A percentile compares a stretch with the other conserved stretches of the same genome.
phyloP scores from a whole-genome alignment of 2,888 invertebrate species.

The Rhingia rostrata region DNA sequence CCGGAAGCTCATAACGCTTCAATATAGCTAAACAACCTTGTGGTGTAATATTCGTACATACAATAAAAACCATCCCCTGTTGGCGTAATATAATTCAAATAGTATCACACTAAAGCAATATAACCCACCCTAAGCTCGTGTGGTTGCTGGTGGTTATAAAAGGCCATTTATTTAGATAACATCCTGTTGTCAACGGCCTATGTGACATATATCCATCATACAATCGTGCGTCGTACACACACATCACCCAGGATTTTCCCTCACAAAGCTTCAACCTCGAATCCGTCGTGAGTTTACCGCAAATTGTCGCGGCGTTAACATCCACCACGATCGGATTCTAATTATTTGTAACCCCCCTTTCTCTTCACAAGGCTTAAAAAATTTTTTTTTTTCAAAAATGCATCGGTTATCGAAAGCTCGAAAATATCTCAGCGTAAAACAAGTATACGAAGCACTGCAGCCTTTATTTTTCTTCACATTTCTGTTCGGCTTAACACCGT shows the following conservation, averaged over 20 bases:
- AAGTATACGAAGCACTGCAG: constrained; percentile 80
- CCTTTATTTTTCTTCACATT: constrained; percentile 80
- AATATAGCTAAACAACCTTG: constrained; percentile 3
- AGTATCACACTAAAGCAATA: constrained; percentile 29
- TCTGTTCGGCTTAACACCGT: constrained; percentile 80
- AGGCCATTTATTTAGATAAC: constrained; percentile 42
- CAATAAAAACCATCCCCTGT: background rate
- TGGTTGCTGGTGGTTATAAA: constrained; percentile 16
- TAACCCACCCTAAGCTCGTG: background rate
- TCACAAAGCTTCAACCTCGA: background rate
- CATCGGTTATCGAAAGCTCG: constrained; percentile 75
- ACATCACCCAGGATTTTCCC: constrained; percentile 21
- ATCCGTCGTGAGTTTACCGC: constrained; percentile 39
- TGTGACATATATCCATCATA: constrained; percentile 26
- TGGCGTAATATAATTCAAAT: constrained; percentile 18
- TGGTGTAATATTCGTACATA: background rate
- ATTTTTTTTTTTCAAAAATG: constrained; percentile 6
- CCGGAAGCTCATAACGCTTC: too few relatives aligned
- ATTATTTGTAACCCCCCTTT: background rate
- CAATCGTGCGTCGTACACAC: background rate
- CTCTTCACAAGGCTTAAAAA: background rate
- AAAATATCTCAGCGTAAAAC: constrained; percentile 79
- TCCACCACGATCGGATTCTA: constrained; percentile 33
- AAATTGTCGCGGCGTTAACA: constrained; percentile 53
- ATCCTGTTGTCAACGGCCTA: constrained; percentile 54